Evolutionary conservation across 2,888 invertebrate genomes (phyloP).

Genomic region (Alsophila aescularia): DNA sequence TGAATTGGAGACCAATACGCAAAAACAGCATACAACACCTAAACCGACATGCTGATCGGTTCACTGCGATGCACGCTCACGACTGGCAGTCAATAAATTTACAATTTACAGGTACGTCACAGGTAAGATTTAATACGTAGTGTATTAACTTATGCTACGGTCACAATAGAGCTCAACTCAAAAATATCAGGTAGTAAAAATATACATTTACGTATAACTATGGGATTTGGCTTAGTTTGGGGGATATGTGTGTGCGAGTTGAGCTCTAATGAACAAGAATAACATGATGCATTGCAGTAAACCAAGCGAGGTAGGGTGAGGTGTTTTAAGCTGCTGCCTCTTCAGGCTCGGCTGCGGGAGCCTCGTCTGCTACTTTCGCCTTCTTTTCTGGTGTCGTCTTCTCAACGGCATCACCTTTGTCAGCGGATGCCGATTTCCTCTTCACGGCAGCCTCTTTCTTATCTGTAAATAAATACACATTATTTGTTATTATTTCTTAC

Average conservation of each 20-base stretch:
- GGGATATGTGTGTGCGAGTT: conserved; percentile 73
- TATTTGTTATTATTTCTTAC: too few relatives aligned
- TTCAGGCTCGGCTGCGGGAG: conserved; percentile 79
- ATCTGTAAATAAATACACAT: conserved; percentile 58
- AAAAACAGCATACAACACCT: conserved; percentile 76
- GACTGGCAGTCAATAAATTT: conserved; percentile 73
- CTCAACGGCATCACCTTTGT: conserved; percentile 82
- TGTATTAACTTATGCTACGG: conserved; percentile 76
- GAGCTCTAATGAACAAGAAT: conserved; percentile 69
- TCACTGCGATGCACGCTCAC: conserved; percentile 78
- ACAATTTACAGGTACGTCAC: conserved; percentile 83
- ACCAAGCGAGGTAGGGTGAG: conserved; percentile 62
- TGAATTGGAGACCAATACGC: conserved; percentile 73
- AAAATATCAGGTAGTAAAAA: conserved; percentile 54
- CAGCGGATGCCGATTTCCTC: conserved; percentile 87
- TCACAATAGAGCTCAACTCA: conserved; percentile 79
- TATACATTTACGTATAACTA: conserved; percentile 58
- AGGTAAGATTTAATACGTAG: conserved; percentile 78
- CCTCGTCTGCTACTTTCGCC: conserved; percentile 87
- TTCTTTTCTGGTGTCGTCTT: conserved; percentile 89
- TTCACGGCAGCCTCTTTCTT: conserved; percentile 85
- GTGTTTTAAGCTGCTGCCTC: conserved; percentile 83
- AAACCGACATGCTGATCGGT: conserved; percentile 67
- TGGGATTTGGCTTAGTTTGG: conserved; percentile 60
- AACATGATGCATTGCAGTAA: conserved; percentile 78